Percentiles rank a stretch among this genome's conserved stretches.
phyloP scores from a whole-genome alignment of 2,888 invertebrate genomes.

The Melieria omissa region DNA sequence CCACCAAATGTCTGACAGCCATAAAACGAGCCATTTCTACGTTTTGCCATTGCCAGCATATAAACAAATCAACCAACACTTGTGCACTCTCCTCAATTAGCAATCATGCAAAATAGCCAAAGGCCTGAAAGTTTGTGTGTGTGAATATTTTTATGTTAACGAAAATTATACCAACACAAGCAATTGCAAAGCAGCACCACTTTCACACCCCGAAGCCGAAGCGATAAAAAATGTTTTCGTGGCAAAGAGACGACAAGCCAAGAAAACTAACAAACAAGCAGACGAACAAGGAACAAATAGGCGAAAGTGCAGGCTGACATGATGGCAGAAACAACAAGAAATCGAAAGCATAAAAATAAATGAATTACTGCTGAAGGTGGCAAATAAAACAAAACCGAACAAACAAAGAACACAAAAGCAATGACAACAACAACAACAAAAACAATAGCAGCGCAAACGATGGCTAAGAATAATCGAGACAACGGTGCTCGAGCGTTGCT shows the following conservation, averaged over 20 bases:
- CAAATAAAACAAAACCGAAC: too few relatives aligned
- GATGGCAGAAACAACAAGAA: too few relatives aligned
- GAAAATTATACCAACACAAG: conserved; percentile 24
- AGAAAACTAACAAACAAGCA: background rate
- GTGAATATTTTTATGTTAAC: conserved; percentile 15
- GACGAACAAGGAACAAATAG: too few relatives aligned
- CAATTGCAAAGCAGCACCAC: too few relatives aligned
- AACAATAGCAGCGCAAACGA: background rate
- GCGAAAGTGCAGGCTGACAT: too few relatives aligned
- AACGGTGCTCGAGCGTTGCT: background rate
- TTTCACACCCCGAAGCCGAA: too few relatives aligned
- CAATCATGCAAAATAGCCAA: background rate
- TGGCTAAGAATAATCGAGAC: background rate
- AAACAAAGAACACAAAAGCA: too few relatives aligned
- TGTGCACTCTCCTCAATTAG: background rate
- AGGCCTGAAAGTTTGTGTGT: background rate
- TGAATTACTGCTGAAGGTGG: too few relatives aligned
- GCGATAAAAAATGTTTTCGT: too few relatives aligned
- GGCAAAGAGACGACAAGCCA: background rate
- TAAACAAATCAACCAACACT: background rate
- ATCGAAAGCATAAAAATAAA: too few relatives aligned
- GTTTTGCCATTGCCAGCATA: background rate
- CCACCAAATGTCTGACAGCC: too few relatives aligned
- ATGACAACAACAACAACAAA: background rate
- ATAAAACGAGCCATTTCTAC: too few relatives aligned